Percentiles rank a stretch among this genome's conserved stretches.
phyloP scores from a whole-genome alignment of 2,888 invertebrate genomes.

The Operophtera brumata region DNA sequence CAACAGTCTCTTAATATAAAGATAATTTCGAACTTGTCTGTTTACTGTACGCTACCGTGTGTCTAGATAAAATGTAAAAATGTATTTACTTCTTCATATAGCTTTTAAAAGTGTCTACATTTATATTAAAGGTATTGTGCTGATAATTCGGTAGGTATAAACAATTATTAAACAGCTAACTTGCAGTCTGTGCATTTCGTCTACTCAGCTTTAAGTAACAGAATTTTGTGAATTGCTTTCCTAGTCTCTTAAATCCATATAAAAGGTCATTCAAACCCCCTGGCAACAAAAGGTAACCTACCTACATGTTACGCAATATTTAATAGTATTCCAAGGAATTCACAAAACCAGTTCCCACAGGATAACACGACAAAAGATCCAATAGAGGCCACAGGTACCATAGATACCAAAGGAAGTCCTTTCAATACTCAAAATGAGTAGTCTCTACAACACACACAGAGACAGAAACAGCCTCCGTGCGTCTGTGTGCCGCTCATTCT shows the following conservation, averaged over 20 bases:
- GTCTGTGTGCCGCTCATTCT: slow-evolving; percentile 60
- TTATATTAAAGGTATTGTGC: neutral
- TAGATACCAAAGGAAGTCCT: slow-evolving; percentile 24
- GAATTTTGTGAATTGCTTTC: too few species aligned
- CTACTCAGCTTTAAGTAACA: too few species aligned
- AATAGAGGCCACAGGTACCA: slow-evolving; percentile 12
- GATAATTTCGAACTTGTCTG: neutral
- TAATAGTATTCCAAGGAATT: neutral
- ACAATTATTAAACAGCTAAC: neutral
- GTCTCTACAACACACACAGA: slow-evolving; percentile 30
- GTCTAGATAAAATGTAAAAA: too few species aligned
- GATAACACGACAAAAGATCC: slow-evolving; percentile 1
- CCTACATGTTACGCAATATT: neutral
- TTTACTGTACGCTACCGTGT: too few species aligned
- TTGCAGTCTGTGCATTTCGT: neutral
- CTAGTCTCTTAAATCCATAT: neutral
- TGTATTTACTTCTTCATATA: neutral
- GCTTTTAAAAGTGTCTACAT: neutral
- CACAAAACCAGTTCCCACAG: neutral
- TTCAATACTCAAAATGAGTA: slow-evolving; percentile 32
- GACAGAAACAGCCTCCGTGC: slow-evolving; percentile 31
- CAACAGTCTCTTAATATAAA: neutral
- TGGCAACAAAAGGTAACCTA: neutral
- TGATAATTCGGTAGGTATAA: neutral
- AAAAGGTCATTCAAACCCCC: neutral